A percentile compares a stretch with the other conserved stretches of the same genome.
Evolutionary conservation across 1,140 invertebrate species (phyloP).

Genomic region (Vanessa tameamea): DNA sequence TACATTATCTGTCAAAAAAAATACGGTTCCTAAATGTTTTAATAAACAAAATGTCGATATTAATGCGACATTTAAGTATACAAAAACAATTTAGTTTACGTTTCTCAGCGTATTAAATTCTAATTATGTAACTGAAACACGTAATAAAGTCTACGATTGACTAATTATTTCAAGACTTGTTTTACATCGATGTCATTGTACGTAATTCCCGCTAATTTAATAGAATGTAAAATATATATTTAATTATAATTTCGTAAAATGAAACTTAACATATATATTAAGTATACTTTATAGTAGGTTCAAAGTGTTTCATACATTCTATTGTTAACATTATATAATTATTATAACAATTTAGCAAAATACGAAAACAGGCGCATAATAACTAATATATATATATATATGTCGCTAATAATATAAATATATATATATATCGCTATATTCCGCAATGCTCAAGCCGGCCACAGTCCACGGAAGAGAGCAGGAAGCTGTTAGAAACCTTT

Average conservation of each 20-base stretch:
- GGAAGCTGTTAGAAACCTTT: slow-evolving; percentile 36
- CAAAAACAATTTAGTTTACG: neutral
- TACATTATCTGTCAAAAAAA: neutral
- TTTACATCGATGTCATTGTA: neutral
- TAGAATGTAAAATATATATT: too few species aligned
- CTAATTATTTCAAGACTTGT: neutral
- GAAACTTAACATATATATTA: too few species aligned
- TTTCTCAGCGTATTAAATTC: neutral
- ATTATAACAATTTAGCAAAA: too few species aligned
- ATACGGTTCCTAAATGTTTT: neutral
- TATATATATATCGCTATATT: slow-evolving; percentile 14
- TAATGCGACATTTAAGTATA: neutral
- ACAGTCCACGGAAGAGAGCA: slow-evolving; percentile 60
- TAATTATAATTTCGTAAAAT: too few species aligned
- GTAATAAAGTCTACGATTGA: neutral
- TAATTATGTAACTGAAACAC: neutral
- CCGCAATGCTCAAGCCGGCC: slow-evolving; percentile 30
- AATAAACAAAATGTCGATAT: neutral
- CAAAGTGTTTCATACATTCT: too few species aligned
- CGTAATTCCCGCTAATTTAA: too few species aligned
- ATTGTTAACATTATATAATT: too few species aligned
- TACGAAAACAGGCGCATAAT: too few species aligned
- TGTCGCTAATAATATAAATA: too few species aligned
- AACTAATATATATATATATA: neutral
- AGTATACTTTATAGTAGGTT: too few species aligned